Conservation (phyloP, 2,888 invertebrate species). For the Hofmannophila pseudospretella region DNA sequence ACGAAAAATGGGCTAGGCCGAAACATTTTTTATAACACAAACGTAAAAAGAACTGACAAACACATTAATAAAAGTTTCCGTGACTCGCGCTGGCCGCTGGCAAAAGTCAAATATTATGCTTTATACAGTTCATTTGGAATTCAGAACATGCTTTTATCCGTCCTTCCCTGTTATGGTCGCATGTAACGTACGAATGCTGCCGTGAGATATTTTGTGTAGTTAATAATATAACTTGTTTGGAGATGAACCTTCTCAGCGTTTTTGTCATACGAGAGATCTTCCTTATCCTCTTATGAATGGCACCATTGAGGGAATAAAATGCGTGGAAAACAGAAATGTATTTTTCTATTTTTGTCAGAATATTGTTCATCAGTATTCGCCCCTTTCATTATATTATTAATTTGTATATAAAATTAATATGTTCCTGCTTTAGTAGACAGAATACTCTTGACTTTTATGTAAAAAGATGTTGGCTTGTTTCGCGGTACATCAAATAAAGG, state of each 20-base stretch:
- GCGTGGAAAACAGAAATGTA: neutral
- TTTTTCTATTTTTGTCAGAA: neutral
- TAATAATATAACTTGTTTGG: constrained; percentile 17
- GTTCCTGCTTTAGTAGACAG: no score
- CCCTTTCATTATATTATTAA: no score
- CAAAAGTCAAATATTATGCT: constrained; percentile 39
- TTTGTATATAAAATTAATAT: no score
- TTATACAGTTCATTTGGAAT: constrained; percentile 51
- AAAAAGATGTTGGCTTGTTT: no score
- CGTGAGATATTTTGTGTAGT: constrained; percentile 28
- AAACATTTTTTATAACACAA: constrained; percentile 24
- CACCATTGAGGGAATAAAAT: neutral
- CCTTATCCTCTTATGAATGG: constrained; percentile 6
- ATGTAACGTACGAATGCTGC: constrained; percentile 30
- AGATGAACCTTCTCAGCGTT: constrained; percentile 3
- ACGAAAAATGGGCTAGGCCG: constrained; percentile 20
- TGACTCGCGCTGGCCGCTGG: constrained; percentile 25
- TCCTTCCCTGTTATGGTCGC: constrained; percentile 26
- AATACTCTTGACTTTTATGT: no score
- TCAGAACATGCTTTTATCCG: constrained; percentile 39
- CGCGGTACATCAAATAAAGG: no score
- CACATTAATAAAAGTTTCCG: constrained; percentile 40
- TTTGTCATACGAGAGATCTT: constrained; percentile 1
- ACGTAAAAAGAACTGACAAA: constrained; percentile 34
- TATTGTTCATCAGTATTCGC: no score